Percentiles rank a stretch among this genome's conserved stretches.
These are phyloP conservation scores for Podilymbus podiceps DNA, from an alignment of 2,113 vertebrate species.

Conservation along the genomic window DNA sequence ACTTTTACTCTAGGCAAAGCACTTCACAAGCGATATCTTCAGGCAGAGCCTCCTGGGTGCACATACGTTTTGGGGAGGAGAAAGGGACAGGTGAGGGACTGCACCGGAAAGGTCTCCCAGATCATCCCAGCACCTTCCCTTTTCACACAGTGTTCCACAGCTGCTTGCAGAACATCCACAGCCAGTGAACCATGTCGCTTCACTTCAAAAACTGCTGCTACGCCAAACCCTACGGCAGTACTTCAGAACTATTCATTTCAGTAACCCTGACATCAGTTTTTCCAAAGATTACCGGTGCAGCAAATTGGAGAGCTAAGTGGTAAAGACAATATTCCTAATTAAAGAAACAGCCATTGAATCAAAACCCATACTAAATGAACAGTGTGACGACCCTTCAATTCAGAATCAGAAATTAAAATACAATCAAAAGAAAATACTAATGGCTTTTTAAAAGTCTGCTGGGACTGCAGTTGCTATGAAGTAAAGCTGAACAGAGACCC, in stretches of 20 bases:
- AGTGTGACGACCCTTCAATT: neutral
- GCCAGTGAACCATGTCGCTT: neutral
- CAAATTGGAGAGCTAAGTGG: neutral
- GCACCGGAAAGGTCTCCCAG: neutral
- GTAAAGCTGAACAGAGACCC: neutral
- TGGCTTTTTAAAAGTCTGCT: neutral
- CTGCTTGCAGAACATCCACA: neutral
- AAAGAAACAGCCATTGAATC: conserved; percentile 1
- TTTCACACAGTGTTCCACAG: neutral
- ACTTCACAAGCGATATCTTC: neutral
- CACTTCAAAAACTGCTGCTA: neutral
- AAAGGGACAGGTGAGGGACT: neutral
- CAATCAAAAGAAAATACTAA: neutral
- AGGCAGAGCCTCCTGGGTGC: neutral
- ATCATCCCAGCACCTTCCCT: neutral
- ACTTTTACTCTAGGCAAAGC: neutral
- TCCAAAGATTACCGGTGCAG: neutral
- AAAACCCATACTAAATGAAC: neutral
- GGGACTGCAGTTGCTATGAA: neutral
- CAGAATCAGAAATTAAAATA: neutral
- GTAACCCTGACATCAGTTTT: conserved; percentile 22
- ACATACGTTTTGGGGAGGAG: neutral
- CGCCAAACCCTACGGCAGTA: neutral
- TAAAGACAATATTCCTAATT: conserved; percentile 4
- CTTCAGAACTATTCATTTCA: conserved; percentile 5